Evolutionary conservation across 2,113 vertebrate genomes (phyloP), one percentile per base, ranked within the genome.

Genomic region (Syngnathus scovelli): DNA sequence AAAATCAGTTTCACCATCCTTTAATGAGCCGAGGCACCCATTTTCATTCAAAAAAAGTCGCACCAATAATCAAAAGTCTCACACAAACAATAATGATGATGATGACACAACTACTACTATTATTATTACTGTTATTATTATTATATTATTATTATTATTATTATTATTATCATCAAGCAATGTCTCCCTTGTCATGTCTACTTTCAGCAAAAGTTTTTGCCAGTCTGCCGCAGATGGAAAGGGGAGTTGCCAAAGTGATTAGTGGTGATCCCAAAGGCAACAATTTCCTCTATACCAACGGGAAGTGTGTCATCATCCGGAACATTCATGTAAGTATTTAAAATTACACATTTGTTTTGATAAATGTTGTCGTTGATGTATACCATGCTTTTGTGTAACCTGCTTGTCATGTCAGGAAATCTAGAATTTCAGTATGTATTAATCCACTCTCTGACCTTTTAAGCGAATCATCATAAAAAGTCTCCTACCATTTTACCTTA

Each of bases 231-330:
- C 94, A 96, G 87, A 94, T 98, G 82, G 95, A 98, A 80, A 89
- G 96, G 78, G 96, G 96, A 21, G 92, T 94, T 82, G 91, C 96
- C 68, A 99, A 98, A 78, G 92, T 98, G 66, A 76, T 99, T n/a
- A 93, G 95, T 7, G 94, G 95, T 3, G 97, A 98, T 85, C 97
- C 96, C 23, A 97, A 95, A 83, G 94, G 95, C 85, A 94, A 89
- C 77, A 94, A 93, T 91, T 98, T 99, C 71, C 89, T 98, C 7
- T 99, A 98, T 49, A 98, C 96, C 68, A 99, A 98, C 64, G 95
- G 95, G 49, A 98, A 98, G 81, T 94, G 94, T 61, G 97, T 99
- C 88, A 86, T 98, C 89, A 93, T 99, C 75, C 90, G 97, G 54
- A 95, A 99, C 83, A 92, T 98, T 49, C 92, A 98, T 54, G 97